Percentiles rank a stretch among this genome's conserved stretches.
Evolutionary conservation across 2,113 vertebrate species (phyloP).

Genomic region (Pristiophorus japonicus): DNA sequence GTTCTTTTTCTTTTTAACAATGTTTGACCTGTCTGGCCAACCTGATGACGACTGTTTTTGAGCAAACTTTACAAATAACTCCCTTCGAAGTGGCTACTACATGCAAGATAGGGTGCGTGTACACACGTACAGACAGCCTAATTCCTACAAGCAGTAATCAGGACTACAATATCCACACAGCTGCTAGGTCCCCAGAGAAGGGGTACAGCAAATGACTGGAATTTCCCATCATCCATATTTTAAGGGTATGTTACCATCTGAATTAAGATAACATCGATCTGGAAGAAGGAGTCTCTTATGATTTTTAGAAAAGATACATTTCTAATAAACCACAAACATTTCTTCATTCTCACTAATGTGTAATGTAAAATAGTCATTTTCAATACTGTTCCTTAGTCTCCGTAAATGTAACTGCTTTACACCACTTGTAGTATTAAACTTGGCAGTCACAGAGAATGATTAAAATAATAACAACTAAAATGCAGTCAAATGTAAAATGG

Average conservation of each 20-base stretch:
- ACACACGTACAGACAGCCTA: no score
- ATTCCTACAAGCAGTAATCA: neutral
- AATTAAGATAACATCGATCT: neutral
- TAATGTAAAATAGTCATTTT: neutral
- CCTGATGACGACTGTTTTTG: neutral
- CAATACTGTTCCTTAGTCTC: neutral
- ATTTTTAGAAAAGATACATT: neutral
- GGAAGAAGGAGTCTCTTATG: neutral
- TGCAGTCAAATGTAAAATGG: neutral
- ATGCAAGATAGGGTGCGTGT: neutral
- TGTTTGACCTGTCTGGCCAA: neutral
- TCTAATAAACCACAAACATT: neutral
- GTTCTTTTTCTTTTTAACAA: neutral
- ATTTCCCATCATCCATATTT: neutral
- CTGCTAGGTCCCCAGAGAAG: neutral
- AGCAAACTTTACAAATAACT: neutral
- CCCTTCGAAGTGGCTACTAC: neutral
- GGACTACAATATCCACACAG: neutral
- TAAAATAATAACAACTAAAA: neutral
- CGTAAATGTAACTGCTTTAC: neutral
- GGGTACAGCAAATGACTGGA: neutral
- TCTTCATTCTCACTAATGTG: slow-evolving; percentile 2
- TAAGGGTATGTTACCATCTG: neutral
- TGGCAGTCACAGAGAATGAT: neutral
- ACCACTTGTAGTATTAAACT: neutral